Conservation (phyloP, 2,113 vertebrate species). For the Epinephelus cyanopodus region DNA sequence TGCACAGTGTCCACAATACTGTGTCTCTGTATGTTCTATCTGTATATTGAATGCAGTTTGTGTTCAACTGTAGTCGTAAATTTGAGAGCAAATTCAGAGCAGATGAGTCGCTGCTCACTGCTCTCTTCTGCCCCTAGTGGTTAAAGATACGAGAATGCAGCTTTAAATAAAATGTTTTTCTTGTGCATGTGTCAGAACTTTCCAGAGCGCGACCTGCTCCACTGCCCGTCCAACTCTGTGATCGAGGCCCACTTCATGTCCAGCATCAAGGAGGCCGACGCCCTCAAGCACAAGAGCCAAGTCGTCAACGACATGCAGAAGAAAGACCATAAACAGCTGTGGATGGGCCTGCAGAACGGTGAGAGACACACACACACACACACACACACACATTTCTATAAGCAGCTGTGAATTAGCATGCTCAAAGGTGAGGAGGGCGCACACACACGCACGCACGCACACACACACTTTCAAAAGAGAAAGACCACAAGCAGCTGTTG, state of each 20-base stretch:
- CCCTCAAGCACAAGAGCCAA: conserved; percentile 98
- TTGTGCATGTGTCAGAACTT: conserved; percentile 87
- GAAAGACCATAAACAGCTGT: conserved; percentile 99
- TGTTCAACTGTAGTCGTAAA: too few relatives aligned
- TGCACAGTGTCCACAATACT: not conserved
- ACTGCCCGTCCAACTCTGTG: conserved; percentile 93
- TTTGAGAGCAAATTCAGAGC: too few relatives aligned
- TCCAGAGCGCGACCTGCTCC: conserved; percentile 94
- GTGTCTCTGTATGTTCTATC: not conserved
- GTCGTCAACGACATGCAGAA: conserved; percentile 99
- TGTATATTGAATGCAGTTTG: too few relatives aligned
- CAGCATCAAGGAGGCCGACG: conserved; percentile 98
- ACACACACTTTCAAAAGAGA: conserved; percentile 29
- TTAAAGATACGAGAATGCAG: not conserved
- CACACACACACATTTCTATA: not conserved
- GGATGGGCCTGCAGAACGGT: conserved; percentile 99
- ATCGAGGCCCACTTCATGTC: conserved; percentile 99
- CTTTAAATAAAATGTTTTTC: not conserved
- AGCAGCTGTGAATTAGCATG: conserved; percentile 19
- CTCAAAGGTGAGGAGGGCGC: conserved; percentile 43
- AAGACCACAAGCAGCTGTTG: conserved; percentile 48
- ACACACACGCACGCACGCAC: not conserved
- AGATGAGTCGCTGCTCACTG: too few relatives aligned
- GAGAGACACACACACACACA: conserved; percentile 52
- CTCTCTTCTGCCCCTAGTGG: not conserved